Conservation (phyloP, 2,888 invertebrate species). For the Drosophila lutescens region DNA sequence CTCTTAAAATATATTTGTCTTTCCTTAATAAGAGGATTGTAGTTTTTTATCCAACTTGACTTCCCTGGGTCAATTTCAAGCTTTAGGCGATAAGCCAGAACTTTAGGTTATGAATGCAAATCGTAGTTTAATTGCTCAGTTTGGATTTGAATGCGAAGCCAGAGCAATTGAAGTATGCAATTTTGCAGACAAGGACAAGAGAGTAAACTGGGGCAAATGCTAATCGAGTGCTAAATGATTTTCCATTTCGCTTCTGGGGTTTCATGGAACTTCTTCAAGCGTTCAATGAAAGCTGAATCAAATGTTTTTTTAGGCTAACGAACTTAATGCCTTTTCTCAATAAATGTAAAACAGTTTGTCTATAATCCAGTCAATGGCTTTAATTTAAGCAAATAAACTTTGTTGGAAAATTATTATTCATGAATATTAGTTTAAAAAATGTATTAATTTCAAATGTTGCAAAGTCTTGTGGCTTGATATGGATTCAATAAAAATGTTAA, state of each 20-base stretch:
- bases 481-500: conserved; percentile 36
- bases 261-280: background rate
- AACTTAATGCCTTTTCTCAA: background rate
- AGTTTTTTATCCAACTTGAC: too few relatives aligned
- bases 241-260: conserved; percentile 4
- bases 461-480: conserved; percentile 9
- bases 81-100: too few relatives aligned
- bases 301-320: background rate
- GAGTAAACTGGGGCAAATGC: conserved; percentile 10
- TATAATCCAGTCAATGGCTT: background rate
- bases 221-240: conserved; percentile 19
- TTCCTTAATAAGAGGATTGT: too few relatives aligned
- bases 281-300: background rate
- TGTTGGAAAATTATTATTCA: background rate
- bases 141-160: background rate
- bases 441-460: background rate
- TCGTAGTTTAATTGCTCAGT: conserved; percentile 1
- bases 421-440: conserved; percentile 6
- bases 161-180: conserved; percentile 1
- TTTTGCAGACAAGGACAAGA: background rate
- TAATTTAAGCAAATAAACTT: background rate
- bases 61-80: too few relatives aligned
- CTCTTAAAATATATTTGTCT: too few relatives aligned
- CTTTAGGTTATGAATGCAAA: conserved; percentile 1
- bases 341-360: too few relatives aligned